Evolutionary conservation across 2,888 invertebrate species (phyloP), one percentile per base, ranked within the genome.

Genomic region (Patella caerulea): DNA sequence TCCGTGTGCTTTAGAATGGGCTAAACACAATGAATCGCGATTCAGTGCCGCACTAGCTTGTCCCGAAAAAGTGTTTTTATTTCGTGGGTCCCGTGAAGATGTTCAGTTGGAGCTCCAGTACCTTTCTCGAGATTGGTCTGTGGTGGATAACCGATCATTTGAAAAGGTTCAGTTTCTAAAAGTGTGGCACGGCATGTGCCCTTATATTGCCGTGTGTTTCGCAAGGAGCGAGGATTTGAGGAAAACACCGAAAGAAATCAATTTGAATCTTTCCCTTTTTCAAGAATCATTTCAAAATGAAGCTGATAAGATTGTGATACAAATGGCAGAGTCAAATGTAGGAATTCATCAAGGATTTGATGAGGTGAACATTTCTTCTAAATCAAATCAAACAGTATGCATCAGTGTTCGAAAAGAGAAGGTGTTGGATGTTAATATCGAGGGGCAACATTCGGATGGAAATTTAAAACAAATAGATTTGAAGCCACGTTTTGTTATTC

Each of bases 111-210:
- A 24, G 76, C 73, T 73, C 75, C 82, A 81, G 52, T 86, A 86
- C 65, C 34, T 86, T 15, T 87, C 86, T 0, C 79, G 83, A 4
- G 81, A 81, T 52, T 87, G 86, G 86, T 82, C 81, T 7, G 59
- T 79, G 11, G 78, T 87, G 7, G 83, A 83, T n/a, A 71, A 77
- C 2, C 73, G 75, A 7, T 69, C 78, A 4, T 55, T 71, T 11
- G 82, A 84, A 17, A 82, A 79, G 14, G 76, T 85, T 2, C 79
- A 81, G 11, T 86, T 85, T 69, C 72, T 85, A 3, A 79, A 81
- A n/a, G 83, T 86, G 17, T 86, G 86, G 86, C 86, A 87, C 34
- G 85, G 86, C 17, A 80, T 83, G 29, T 87, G 86, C 77, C 86
- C 86, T 2, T 83, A 85, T 71, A 75, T 83, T 5, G 76, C 83